Evolutionary conservation across 2,888 invertebrate species (phyloP), one percentile per base, ranked within the genome.

Genomic region (Gasteruption jaculator): DNA sequence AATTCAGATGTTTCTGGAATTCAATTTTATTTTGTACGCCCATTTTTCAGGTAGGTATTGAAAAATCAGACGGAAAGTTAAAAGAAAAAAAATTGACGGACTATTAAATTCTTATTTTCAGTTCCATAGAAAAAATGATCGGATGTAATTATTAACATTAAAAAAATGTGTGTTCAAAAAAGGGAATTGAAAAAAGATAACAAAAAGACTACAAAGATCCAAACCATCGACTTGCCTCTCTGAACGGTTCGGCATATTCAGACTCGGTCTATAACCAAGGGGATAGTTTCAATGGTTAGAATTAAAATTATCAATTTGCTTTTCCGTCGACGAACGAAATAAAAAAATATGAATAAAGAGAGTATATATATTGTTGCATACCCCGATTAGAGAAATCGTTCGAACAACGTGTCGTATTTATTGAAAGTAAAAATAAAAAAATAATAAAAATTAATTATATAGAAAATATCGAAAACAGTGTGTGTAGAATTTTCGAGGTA

Each of bases 221-320:
- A 71, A 71, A 70, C 70, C 68, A 71, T 68, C 67, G 70, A 71
- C 70, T 71, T 70, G 70, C 70, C 70, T 71, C 69, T 71, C 70
- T 68, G 68, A 69, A 71, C 66, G 68, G 68, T 71, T 71, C 70
- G 70, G 70, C 70, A 71, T 69, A 71, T 68, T 71, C 70, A 61
- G 70, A 69, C 67, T 67, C 70, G 62, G 66, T 69, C 70, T 71
- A 70, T 60, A 70, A 70, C 65, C 68, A 70, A 65, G 56, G 68
- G 68, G 65, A 70, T 52, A 65, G 59, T 65, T 63, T 63, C 49
- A 61, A 43, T 56, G 53, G 60, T 70, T 65, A 65, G 61, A 59
- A 57, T n/a, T 52, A 46, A 29, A 32, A 53, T 57, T 48, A 41
- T 41, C 18, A 40, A 8, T 16, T 12, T 15, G 8, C 10, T 15